These are phyloP conservation scores for Halcyon badia DNA, from an alignment of 2,797 vertebrate species.

Conservation along the genomic window DNA sequence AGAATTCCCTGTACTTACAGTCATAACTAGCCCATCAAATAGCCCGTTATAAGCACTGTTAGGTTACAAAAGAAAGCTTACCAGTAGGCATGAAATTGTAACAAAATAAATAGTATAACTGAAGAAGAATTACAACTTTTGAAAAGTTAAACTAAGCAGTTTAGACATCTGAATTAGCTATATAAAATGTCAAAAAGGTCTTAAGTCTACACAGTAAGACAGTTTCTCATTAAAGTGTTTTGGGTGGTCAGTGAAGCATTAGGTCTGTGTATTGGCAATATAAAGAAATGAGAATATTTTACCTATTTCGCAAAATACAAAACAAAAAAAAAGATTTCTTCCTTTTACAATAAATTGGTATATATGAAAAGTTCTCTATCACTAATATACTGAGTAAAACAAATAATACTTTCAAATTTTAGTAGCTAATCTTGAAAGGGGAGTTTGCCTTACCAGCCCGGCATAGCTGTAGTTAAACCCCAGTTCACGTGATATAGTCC, in stretches of 20 bases:
- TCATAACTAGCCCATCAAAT: not conserved
- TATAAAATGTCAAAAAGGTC: not conserved
- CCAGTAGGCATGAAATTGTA: not conserved
- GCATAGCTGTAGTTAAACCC: conserved; percentile 94
- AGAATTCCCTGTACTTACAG: not conserved
- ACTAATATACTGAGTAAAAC: not conserved
- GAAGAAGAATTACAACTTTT: not conserved
- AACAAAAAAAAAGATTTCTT: not conserved
- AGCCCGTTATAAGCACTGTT: not conserved
- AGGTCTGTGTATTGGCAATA: not conserved
- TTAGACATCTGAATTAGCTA: not conserved
- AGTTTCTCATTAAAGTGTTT: not conserved
- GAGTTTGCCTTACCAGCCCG: conserved; percentile 87
- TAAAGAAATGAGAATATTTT: not conserved
- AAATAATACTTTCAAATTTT: not conserved
- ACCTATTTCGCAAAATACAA: not conserved
- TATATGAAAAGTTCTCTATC: not conserved
- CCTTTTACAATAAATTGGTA: not conserved
- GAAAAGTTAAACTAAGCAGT: not conserved
- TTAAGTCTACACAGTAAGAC: not conserved
- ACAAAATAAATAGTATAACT: not conserved
- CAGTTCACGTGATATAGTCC: conserved; percentile 94
- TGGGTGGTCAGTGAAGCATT: not conserved
- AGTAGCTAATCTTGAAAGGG: not conserved
- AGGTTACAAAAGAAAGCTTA: not conserved